Conservation (phyloP, 2,113 vertebrate species). For the Sturnus vulgaris region DNA sequence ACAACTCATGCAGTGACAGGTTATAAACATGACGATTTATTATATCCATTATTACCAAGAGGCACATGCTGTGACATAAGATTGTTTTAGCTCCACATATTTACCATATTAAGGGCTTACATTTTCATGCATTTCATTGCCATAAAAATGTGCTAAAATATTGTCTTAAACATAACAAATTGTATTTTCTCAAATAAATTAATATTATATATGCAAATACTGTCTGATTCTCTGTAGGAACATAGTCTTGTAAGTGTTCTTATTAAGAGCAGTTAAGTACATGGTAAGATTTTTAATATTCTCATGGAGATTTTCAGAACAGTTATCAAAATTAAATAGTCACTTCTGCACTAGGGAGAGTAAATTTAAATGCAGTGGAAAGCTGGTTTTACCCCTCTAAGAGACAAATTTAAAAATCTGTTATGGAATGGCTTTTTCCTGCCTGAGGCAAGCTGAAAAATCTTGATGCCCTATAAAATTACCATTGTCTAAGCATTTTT, state of each 20-base stretch:
- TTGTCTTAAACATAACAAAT: neutral
- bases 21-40: neutral
- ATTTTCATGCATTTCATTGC: neutral
- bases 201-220: neutral
- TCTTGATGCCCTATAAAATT: neutral
- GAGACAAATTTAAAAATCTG: neutral
- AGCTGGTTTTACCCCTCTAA: neutral
- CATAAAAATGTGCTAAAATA: neutral
- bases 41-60: neutral
- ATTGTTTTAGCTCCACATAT: neutral
- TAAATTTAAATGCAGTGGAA: neutral
- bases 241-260: neutral
- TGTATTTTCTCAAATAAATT: neutral
- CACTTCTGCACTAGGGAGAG: neutral
- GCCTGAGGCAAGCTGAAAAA: neutral
- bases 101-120: neutral
- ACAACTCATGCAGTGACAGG: neutral
- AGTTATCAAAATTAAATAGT: neutral
- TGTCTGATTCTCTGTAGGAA: neutral
- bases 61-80: neutral
- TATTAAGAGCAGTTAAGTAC: neutral
- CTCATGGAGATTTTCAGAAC: neutral
- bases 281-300: neutral
- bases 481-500: neutral
- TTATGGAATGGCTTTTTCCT: neutral